These are phyloP conservation scores for Argyrosomus regius DNA, from an alignment of 2,797 vertebrate genomes.

Conservation along the genomic window DNA sequence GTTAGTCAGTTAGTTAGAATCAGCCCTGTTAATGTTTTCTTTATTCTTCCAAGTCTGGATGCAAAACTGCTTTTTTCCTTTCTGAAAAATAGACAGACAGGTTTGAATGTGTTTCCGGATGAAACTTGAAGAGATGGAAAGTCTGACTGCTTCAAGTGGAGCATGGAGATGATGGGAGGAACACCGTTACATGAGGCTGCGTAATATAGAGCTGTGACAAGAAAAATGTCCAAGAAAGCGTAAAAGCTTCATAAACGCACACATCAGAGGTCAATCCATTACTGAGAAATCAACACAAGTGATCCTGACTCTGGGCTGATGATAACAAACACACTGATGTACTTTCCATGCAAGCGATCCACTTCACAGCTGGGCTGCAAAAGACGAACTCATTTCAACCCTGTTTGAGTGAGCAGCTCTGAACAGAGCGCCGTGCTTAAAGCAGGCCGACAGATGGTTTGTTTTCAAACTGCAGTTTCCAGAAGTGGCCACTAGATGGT, in stretches of 20 bases:
- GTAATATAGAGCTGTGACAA: too few species aligned
- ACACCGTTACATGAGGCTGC: too few species aligned
- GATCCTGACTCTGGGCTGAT: background rate
- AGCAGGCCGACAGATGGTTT: background rate
- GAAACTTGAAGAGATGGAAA: background rate
- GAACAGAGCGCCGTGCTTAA: too few species aligned
- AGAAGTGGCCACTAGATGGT: conserved; percentile 68
- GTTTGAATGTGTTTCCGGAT: background rate
- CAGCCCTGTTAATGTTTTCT: background rate
- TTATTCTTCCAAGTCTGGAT: background rate
- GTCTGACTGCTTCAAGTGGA: background rate
- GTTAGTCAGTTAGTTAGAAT: conserved; percentile 72
- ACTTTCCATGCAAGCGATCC: background rate
- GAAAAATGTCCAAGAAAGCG: too few species aligned
- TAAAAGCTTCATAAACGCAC: too few species aligned
- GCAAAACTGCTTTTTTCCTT: background rate
- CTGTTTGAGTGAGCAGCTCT: background rate
- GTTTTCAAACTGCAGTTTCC: conserved; percentile 19
- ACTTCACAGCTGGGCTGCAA: background rate
- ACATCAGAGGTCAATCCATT: too few species aligned
- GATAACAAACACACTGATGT: background rate
- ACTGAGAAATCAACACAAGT: too few species aligned
- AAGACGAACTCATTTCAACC: too few species aligned
- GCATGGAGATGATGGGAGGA: too few species aligned
- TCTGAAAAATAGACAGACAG: background rate